phyloP scores from a whole-genome alignment of 53 echinoderm and acorn worm species.

The Zoroaster sp. region DNA sequence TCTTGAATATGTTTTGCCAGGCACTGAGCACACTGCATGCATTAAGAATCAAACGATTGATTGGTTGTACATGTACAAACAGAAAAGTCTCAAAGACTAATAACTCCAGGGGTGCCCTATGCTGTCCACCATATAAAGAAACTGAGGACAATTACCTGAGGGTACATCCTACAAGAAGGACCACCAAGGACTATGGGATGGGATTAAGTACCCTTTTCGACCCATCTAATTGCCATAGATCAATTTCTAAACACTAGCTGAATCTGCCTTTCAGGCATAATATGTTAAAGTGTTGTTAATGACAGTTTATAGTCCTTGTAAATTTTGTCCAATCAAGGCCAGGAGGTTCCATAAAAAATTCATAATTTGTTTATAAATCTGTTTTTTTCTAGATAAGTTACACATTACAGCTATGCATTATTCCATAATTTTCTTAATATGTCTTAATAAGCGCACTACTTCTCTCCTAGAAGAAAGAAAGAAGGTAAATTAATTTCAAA shows the following conservation, averaged over 20 bases:
- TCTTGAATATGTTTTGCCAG: no score
- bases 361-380: no score
- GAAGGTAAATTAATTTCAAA: no score
- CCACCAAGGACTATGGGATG: background rate
- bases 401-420: no score
- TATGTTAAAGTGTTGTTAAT: background rate
- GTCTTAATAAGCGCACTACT: no score
- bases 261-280: background rate
- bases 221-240: background rate
- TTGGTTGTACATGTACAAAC: conserved; percentile 29
- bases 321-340: background rate
- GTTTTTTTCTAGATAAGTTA: no score
- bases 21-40: background rate
- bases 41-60: conserved; percentile 20
- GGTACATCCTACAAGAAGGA: background rate
- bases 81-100: conserved; percentile 19
- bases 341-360: no score
- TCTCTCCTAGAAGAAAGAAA: no score
- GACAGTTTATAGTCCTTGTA: background rate
- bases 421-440: no score
- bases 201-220: conserved; percentile 12
- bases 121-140: background rate
- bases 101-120: background rate
- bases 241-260: conserved; percentile 3
- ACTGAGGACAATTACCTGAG: background rate